Conservation (phyloP, 1,140 invertebrate genomes). For the Antheraea mylitta region DNA sequence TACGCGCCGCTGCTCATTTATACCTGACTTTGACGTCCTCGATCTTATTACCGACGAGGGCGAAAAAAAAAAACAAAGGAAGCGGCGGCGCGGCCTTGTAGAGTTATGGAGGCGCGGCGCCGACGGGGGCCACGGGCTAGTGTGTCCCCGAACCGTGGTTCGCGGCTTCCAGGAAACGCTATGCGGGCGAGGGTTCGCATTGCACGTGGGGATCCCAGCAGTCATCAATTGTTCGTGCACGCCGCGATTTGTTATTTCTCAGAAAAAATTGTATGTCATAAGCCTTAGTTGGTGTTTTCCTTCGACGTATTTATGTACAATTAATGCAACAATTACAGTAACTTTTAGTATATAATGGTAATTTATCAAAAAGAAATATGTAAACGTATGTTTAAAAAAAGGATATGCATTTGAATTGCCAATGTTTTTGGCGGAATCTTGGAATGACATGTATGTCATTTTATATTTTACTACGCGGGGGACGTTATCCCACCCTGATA, state of each 20-base stretch:
- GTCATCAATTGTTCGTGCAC: neutral
- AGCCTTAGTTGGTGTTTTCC: no score
- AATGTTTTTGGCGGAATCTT: no score
- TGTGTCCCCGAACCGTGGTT: conserved; percentile 28
- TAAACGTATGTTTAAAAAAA: no score
- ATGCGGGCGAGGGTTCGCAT: conserved; percentile 47
- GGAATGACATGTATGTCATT: no score
- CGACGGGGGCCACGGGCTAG: conserved; percentile 40
- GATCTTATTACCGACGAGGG: conserved; percentile 66
- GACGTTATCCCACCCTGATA: no score
- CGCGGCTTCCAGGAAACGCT: conserved; percentile 53
- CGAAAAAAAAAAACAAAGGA: conserved; percentile 64
- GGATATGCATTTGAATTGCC: no score
- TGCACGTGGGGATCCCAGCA: neutral
- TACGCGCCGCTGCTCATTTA: conserved; percentile 40
- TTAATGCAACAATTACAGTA: no score
- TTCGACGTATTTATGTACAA: no score
- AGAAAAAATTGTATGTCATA: no score
- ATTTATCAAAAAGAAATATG: no score
- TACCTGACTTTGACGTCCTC: conserved; percentile 70
- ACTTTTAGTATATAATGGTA: no score
- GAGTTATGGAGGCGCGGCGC: conserved; percentile 71
- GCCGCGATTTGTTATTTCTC: neutral
- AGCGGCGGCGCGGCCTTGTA: conserved; percentile 45
- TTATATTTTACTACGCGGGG: no score